Base-by-base conservation (phyloP, 2,797 vertebrate genomes). In the Pipistrellus kuhlii region DNA sequence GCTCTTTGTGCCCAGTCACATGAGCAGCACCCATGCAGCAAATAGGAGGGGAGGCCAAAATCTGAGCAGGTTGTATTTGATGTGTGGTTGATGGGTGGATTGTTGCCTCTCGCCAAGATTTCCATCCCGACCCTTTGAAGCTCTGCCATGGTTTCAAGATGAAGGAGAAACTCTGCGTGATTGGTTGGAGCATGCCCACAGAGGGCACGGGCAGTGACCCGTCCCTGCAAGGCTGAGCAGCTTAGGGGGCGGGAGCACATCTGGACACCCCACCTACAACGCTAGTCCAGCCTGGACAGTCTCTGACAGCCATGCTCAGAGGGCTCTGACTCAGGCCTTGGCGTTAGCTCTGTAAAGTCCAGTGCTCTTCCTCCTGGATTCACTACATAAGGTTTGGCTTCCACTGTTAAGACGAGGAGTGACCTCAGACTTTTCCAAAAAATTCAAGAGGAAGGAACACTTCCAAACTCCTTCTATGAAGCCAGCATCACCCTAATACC, bases 131-230 rank as follows among this genome's bases (percentile, higher is more conserved):
- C 62, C 68, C 88, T 87, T 23, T 81, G 88, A 93, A 69, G 35
- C 27, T 76, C 81, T 76, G 94, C 95, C 93, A 92, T 57, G 53
- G 91, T 75, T 90, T 90, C 95, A 94, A 89, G 91, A 95, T 90
- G 77, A 88, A 88, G 13, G 30, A 72, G 91, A 55, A 46, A 55
- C 53, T 51, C 51, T 1, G 1, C 4, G 13, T 0, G 0, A 20
- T 55, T 55, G 53, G 53, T 82, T 3, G 0, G 4, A 44, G 69
- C 44, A 4, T 3, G 10, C 27, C 44, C 23, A n/a, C 68, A 20
- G 90, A 73, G 27, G 68, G 27, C 72, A 41, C 5, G 1, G 59
- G 20, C 75, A 18, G 30, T 20, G n/a, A 68, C 35, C 81, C 6
- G 0, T 5, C 5, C 82, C 66, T 4, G 4, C 12, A 66, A 23